phyloP scores from a whole-genome alignment of 2,113 vertebrate genomes.

The Fukomys damarensis region DNA sequence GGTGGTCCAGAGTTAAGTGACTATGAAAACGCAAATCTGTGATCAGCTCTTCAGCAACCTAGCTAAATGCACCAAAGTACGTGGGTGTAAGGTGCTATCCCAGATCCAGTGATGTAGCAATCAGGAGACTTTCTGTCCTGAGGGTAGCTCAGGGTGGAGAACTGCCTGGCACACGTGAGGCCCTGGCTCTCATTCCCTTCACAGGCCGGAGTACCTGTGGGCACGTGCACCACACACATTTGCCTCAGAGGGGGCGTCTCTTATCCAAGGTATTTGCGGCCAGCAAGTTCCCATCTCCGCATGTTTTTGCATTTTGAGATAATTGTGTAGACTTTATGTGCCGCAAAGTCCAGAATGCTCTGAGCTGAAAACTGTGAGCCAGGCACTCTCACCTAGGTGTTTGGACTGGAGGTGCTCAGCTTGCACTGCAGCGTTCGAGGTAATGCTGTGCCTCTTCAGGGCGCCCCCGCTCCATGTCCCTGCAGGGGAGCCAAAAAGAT shows the following conservation, averaged over 20 bases:
- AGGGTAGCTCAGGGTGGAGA: background rate
- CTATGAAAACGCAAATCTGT: background rate
- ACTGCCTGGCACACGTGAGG: background rate
- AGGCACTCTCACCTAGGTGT: too few species aligned
- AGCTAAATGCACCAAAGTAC: rapidly evolving
- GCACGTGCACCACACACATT: rapidly evolving
- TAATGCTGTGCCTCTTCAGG: too few species aligned
- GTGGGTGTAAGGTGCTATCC: rapidly evolving
- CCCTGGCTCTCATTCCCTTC: background rate
- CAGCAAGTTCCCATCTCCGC: background rate
- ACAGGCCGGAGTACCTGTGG: background rate
- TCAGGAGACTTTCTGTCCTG: rapidly evolving
- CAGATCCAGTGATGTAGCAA: rapidly evolving
- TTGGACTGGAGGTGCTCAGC: too few species aligned
- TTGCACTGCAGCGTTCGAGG: too few species aligned
- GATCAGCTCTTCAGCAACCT: background rate
- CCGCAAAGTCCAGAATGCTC: background rate
- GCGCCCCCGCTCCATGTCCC: background rate
- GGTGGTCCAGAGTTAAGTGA: background rate
- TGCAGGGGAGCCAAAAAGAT: too few species aligned
- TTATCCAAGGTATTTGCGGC: too few species aligned
- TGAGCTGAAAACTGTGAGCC: background rate
- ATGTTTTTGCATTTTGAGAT: background rate
- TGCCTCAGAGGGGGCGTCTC: too few species aligned
- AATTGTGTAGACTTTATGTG: background rate